phyloP scores from a whole-genome alignment of 2,113 vertebrate genomes.

The Cynoglossus semilaevis region DNA sequence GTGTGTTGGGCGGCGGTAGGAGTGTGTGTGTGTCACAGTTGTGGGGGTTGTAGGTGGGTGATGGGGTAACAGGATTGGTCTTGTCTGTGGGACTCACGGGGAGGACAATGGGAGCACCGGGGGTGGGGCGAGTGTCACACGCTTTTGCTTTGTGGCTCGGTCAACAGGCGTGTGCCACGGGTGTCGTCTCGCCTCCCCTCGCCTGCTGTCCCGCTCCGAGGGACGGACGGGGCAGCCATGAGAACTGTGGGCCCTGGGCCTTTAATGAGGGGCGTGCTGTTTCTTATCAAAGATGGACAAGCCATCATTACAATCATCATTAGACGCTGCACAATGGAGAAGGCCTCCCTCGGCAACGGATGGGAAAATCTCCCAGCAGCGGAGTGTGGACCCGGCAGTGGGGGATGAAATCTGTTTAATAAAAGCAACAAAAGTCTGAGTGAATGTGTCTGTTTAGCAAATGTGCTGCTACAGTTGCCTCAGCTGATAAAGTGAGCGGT shows the following conservation, averaged over 20 bases:
- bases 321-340: slow-evolving; percentile 63
- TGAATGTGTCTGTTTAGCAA: background rate
- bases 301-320: slow-evolving; percentile 75
- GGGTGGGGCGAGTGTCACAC: slow-evolving; percentile 71
- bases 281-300: slow-evolving; percentile 79
- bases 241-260: slow-evolving; percentile 57
- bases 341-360: slow-evolving; percentile 43
- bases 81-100: slow-evolving; percentile 64
- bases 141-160: slow-evolving; percentile 76
- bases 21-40: slow-evolving; percentile 18
- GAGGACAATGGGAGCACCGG: slow-evolving; percentile 62
- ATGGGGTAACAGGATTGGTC: slow-evolving; percentile 59
- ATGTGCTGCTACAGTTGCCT: background rate
- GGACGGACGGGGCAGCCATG: slow-evolving; percentile 51
- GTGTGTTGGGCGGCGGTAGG: slow-evolving; percentile 20
- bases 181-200: slow-evolving; percentile 68
- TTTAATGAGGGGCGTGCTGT: slow-evolving; percentile 75
- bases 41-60: background rate
- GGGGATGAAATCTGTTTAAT: background rate
- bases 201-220: slow-evolving; percentile 71
- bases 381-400: background rate
- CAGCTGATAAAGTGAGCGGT: too few relatives aligned
- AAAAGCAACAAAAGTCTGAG: background rate
- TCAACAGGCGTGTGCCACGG: slow-evolving; percentile 82
- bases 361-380: slow-evolving; percentile 48